Evolutionary conservation across 2,113 vertebrate genomes (phyloP), one percentile per base, ranked within the genome.

Genomic region (Cariama cristata): DNA sequence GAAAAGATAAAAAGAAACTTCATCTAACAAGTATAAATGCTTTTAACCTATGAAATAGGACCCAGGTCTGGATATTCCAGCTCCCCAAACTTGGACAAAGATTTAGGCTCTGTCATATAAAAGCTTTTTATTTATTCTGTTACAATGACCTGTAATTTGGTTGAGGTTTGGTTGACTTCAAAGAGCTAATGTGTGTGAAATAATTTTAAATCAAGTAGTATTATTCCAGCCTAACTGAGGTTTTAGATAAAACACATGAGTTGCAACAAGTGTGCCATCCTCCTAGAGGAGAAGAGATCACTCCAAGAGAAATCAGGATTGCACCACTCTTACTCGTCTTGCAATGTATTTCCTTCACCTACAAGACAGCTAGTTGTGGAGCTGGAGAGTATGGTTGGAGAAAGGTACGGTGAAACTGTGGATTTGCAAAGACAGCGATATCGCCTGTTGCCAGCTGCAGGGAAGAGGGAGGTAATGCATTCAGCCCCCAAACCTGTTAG

Each of bases 161-260:
- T 18, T 20, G 60, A 74, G n/a, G 23, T 82, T 88, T 75, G 12
- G 63, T 56, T 80, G 49, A 60, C 40, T 79, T 71, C 18, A 28
- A 28, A 53, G 47, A 47, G 27, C 4, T 74, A 40, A 62, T 0
- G 0, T 19, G 18, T 3, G 1, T 42, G 55, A 81, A 45, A 53
- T 18, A 44, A 19, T 24, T 88, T 92, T 79, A 68, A 47, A 27
- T 77, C 30, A 24, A 40, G 49, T 38, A 12, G 50, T 71, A 4
- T 11, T 79, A 15, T 45, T 67, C 22, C n/a, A 85, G 19, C 14
- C 56, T 14, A n/a, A 27, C 20, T 22, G 17, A 18, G 11, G 8
- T 59, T 82, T 79, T 63, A 56, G 27, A 35, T n/a, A 67, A 82
- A 85, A 49, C 15, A 14, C 0, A 0, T 17, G 55, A 79, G 79